Conservation (phyloP, 2,113 vertebrate genomes). For the Puntigrus tetrazona region DNA sequence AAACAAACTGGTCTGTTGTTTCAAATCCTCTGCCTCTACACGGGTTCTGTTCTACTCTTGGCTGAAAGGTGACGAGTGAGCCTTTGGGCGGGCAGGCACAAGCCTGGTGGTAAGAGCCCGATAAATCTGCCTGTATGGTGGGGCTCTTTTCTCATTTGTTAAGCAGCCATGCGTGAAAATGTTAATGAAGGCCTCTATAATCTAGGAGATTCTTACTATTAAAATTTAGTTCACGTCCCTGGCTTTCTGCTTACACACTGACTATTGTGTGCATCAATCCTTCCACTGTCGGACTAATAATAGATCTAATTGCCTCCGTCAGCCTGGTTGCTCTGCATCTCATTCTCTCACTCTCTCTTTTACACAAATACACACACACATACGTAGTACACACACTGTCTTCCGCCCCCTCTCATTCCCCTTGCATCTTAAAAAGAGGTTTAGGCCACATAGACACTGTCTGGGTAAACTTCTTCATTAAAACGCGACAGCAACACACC, state of each 20-base stretch:
- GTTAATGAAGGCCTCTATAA: conserved; percentile 95
- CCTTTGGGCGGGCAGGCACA: conserved; percentile 4
- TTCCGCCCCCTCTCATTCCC: conserved; percentile 61
- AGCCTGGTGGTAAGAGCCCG: conserved; percentile 43
- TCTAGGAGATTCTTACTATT: conserved; percentile 86
- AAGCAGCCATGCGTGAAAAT: conserved; percentile 95
- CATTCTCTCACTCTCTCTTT: conserved; percentile 8
- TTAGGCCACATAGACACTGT: conserved; percentile 23
- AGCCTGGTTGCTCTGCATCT: conserved; percentile 73
- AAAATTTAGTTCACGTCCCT: conserved; percentile 85
- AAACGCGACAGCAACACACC: conserved; percentile 61
- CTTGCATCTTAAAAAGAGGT: conserved; percentile 46
- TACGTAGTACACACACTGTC: background rate
- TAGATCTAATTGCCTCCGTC: conserved; percentile 82
- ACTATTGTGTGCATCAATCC: conserved; percentile 84
- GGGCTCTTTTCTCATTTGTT: conserved; percentile 92
- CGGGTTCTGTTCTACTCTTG: conserved; percentile 8
- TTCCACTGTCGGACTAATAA: conserved; percentile 81
- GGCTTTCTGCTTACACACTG: conserved; percentile 81
- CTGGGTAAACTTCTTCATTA: conserved; percentile 50
- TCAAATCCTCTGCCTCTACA: background rate
- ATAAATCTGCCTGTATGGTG: conserved; percentile 82
- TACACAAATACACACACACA: conserved; percentile 62
- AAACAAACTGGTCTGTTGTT: background rate
- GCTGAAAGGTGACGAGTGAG: conserved; percentile 30